Base-by-base conservation (phyloP, 2,888 invertebrate species). In the Corythucha ciliata region DNA sequence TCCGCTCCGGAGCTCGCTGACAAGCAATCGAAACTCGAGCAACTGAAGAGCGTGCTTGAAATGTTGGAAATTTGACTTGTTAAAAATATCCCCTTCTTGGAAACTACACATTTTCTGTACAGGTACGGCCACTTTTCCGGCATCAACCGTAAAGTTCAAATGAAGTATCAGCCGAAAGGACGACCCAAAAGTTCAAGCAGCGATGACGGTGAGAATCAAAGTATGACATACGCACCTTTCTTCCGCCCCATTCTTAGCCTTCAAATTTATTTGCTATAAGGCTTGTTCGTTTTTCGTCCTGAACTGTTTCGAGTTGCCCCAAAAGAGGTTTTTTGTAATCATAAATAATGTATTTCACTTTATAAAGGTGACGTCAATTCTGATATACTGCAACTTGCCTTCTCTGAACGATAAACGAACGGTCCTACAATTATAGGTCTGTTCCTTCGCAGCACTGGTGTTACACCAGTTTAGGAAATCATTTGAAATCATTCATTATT, bases 41-140 rank as follows among this genome's bases (percentile, higher is more conserved):
- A 99, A 68, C 75, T 99, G 20, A 94, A 97, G 70, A 87, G 91
- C 63, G 98, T 99, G 34, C 73, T 99, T n/a, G 98, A 99, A 79
- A 99, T 98, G 98, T 94, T 16, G n/a, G n/a, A 29, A 26, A 16
- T 53, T 22, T 37, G 8, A 37, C 37, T 8, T 37, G 12, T 37
- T 8, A 12, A 12, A 14, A 14, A 37, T 46, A 39, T 21, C 45
- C 27, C 12, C n/a, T n/a, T n/a, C n/a, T n/a, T n/a, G n/a, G n/a
- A n/a, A n/a, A n/a, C n/a, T n/a, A n/a, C n/a, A n/a, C 54, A 34
- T 33, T 44, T 49, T 57, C 42, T 53, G 64, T 63, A 2, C 65
- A 92, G 91, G 92, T 94, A 97, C 68, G 97, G 96, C 0, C 93
- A 98, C 72, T 99, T 99, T 74, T 97, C 96, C 40, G 98, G 98